These are phyloP conservation scores for Herminia tarsipennalis DNA, from an alignment of 2,888 invertebrate species.

Conservation along the genomic window DNA sequence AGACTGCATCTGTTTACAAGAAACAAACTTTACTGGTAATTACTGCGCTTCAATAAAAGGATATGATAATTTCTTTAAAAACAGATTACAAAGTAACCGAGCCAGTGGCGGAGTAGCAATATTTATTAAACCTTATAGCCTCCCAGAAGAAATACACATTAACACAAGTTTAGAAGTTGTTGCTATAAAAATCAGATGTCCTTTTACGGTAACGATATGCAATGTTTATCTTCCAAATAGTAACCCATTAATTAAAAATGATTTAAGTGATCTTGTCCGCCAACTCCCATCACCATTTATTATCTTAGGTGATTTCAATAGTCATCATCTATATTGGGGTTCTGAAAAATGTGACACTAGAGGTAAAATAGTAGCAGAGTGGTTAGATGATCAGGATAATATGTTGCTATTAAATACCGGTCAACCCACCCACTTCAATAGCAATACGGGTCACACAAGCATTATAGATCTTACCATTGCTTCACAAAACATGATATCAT, in stretches of 20 bases:
- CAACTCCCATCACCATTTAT: background rate
- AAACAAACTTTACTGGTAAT: too few species aligned
- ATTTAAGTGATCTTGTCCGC: background rate
- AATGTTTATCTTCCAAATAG: too few species aligned
- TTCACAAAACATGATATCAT: constrained; percentile 23
- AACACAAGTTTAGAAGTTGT: background rate
- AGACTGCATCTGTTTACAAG: too few species aligned
- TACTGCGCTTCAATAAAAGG: too few species aligned
- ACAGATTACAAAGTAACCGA: background rate
- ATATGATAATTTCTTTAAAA: constrained; percentile 5
- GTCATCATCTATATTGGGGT: constrained; percentile 24
- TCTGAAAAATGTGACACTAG: constrained; percentile 19
- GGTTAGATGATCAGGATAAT: background rate
- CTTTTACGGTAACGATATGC: background rate
- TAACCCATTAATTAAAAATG: too few species aligned
- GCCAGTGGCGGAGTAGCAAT: background rate
- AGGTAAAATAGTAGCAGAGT: constrained; percentile 11
- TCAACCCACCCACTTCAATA: constrained; percentile 7
- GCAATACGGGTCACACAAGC: constrained; percentile 17
- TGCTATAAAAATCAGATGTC: background rate
- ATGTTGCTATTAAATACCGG: background rate
- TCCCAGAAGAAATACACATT: background rate
- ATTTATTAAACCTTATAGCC: background rate
- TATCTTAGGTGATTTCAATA: constrained; percentile 6
- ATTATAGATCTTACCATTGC: constrained; percentile 10